A percentile compares a stretch with the other conserved stretches of the same genome.
Conservation (phyloP, 1,140 invertebrate species). For the Bathynomus jamesi region DNA sequence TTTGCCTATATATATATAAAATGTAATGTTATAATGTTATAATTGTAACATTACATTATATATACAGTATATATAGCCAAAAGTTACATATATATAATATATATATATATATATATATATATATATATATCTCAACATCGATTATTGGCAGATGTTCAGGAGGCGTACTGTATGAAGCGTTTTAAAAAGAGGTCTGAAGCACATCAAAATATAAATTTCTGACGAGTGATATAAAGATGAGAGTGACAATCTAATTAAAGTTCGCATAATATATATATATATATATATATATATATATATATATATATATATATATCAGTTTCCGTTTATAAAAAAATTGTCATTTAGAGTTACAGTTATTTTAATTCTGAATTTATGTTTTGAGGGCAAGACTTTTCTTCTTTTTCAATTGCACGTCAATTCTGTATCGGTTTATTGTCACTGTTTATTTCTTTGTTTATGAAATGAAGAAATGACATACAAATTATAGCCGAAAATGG, state of each 20-base stretch:
- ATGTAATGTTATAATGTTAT: background rate
- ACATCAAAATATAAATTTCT: too few species aligned
- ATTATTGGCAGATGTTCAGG: too few species aligned
- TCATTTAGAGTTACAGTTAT: background rate
- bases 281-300: constrained; percentile 4
- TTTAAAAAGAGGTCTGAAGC: too few species aligned
- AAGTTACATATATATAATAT: background rate
- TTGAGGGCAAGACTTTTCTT: too few species aligned
- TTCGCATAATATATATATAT: background rate
- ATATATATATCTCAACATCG: background rate
- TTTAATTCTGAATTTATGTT: background rate
- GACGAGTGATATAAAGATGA: too few species aligned
- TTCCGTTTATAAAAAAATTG: background rate
- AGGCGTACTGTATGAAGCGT: too few species aligned
- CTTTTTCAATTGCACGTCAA: too few species aligned
- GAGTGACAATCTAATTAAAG: too few species aligned
- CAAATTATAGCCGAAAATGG: too few species aligned
- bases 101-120: constrained; percentile 3
- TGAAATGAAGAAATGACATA: too few species aligned
- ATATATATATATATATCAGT: background rate
- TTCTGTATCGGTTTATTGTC: too few species aligned
- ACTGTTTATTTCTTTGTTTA: too few species aligned
- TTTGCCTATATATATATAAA: background rate
- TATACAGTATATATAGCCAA: background rate
- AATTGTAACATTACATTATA: background rate